Percentiles rank a stretch among this genome's conserved stretches.
Conservation (phyloP, 2,797 vertebrate species). For the Spatula versicolor region DNA sequence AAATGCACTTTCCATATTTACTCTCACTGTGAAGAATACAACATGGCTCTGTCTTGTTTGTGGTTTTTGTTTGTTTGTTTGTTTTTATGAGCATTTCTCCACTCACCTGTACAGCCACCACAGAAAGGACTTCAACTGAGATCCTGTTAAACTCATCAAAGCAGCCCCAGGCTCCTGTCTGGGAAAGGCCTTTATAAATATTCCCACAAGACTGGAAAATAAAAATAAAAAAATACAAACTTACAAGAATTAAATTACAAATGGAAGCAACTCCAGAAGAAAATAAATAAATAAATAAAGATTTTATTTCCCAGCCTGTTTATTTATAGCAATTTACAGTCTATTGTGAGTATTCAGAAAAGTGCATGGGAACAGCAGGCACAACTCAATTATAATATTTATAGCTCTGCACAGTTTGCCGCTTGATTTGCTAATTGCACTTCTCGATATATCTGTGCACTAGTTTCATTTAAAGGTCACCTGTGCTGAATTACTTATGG, state of each 20-base stretch:
- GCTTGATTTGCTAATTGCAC: conserved; percentile 59
- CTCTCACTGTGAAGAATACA: background rate
- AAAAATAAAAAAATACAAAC: conserved; percentile 40
- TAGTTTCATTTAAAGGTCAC: conserved; percentile 59
- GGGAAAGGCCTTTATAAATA: conserved; percentile 98
- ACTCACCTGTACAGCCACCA: conserved; percentile 95
- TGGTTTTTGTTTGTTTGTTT: background rate
- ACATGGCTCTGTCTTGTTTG: background rate
- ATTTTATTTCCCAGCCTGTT: conserved; percentile 34
- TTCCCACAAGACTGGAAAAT: conserved; percentile 91
- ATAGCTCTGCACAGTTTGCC: conserved; percentile 22
- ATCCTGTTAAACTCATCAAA: conserved; percentile 98
- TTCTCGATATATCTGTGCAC: background rate
- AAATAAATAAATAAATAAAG: background rate
- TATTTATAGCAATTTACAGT: conserved; percentile 34
- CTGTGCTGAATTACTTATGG: background rate
- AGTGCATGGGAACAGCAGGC: conserved; percentile 14
- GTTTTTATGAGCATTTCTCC: background rate
- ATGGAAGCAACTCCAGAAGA: background rate
- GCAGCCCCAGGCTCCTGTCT: conserved; percentile 97
- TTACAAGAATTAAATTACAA: conserved; percentile 43
- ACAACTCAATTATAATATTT: conserved; percentile 43
- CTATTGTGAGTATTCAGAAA: conserved; percentile 34
- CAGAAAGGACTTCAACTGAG: conserved; percentile 95
- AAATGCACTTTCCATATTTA: background rate